Evolutionary conservation across 2,888 invertebrate genomes (phyloP), one percentile per base, ranked within the genome.

Genomic region (Elaeidobius kamerunicus): DNA sequence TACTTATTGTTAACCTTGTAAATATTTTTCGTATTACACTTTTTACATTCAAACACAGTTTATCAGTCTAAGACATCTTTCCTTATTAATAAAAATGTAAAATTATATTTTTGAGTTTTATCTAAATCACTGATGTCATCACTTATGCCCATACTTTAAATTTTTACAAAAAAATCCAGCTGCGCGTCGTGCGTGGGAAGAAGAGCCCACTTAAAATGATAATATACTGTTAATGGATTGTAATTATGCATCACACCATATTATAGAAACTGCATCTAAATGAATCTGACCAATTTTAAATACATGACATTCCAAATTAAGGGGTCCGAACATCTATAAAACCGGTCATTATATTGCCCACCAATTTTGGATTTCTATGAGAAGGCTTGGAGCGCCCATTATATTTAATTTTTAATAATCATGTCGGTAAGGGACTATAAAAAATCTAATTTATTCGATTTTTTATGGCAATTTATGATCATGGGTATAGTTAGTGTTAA

Each of bases 361-460:
- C 52, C 23, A 23, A 45, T 45, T 32, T 41, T 39, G 27, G 51
- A 18, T 18, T 34, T 50, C 43, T 50, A 32, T 39, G 39, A 39
- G 38, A 34, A 41, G 47, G 52, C 41, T 32, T 41, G 35, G 19
- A 36, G 18, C 19, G 41, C 30, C 46, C 47, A 52, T 52, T 46
- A 52, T 47, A 40, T 46, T 46, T 47, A 52, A 52, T 52, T 52
- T 47, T 52, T 52, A 52, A 52, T 52, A 52, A 46, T 34, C 19
- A 18, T 35, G 41, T 52, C 42, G 41, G 46, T 35, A 20, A 41
- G 32, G 30, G 7, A 47, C 16, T 47, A 39, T 47, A 47, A 47
- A 40, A 40, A 47, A 39, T 32, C 39, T 47, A 47, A 47, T 47
- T 47, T 47, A 14, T 40, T 20, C 40, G 47, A 40, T 47, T 47